Percentiles rank a stretch among this genome's conserved stretches.
phyloP scores from a whole-genome alignment of 2,797 vertebrate genomes.

The Thalassophryne amazonica region DNA sequence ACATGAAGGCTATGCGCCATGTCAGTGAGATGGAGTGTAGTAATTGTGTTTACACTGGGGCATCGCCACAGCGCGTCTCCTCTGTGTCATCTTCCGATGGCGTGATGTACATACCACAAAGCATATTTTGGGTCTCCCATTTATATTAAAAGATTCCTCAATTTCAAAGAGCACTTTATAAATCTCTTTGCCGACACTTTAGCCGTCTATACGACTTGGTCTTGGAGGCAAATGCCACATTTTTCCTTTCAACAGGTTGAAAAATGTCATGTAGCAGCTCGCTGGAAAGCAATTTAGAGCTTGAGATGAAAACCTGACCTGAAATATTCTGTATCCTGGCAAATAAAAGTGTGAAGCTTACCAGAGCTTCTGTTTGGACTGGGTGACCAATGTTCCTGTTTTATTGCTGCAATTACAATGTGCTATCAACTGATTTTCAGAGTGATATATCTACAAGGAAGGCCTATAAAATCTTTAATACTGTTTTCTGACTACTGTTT shows the following conservation, averaged over 20 bases:
- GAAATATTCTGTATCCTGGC: constrained; percentile 18
- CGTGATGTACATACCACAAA: constrained; percentile 1
- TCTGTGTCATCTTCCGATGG: not conserved
- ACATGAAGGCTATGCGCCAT: no score
- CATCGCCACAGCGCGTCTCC: not conserved
- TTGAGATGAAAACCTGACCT: constrained; percentile 33
- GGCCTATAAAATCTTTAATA: constrained; percentile 46
- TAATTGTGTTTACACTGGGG: constrained; percentile 8
- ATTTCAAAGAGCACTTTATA: constrained; percentile 19
- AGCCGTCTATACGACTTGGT: constrained; percentile 7
- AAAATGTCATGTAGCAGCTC: constrained; percentile 50
- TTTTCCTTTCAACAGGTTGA: constrained; percentile 35
- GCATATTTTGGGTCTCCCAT: not conserved
- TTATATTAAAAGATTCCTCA: constrained; percentile 27
- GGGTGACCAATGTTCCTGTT: constrained; percentile 2
- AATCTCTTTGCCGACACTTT: constrained; percentile 32
- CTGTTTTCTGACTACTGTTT: constrained; percentile 53
- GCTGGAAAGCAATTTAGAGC: constrained; percentile 48
- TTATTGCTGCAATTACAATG: constrained; percentile 48
- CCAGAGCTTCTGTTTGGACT: not conserved
- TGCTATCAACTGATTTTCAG: constrained; percentile 39
- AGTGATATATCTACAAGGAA: constrained; percentile 40
- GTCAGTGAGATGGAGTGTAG: not conserved
- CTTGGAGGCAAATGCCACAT: constrained; percentile 24
- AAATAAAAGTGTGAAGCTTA: constrained; percentile 15